A percentile compares a stretch with the other conserved stretches of the same genome.
These are phyloP conservation scores for Drosophila tropicalis DNA, from an alignment of 1,140 invertebrate species.

Conservation along the genomic window DNA sequence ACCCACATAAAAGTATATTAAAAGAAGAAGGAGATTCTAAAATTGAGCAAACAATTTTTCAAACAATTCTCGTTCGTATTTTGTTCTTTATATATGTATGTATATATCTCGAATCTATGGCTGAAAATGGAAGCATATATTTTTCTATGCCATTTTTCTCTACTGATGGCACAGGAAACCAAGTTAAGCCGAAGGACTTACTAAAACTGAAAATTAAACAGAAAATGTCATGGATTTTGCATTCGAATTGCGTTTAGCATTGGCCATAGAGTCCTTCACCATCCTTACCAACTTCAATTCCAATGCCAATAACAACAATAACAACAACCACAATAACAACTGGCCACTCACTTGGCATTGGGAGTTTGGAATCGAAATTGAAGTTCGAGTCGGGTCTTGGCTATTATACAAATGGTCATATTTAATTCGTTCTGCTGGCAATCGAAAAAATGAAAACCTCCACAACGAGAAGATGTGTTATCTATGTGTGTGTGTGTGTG, in stretches of 20 bases:
- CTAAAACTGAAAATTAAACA: conserved; percentile 70
- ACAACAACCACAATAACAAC: no score
- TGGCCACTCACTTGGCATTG: not conserved
- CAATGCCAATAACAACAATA: not conserved
- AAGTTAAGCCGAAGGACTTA: conserved; percentile 66
- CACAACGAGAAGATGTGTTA: conserved; percentile 33
- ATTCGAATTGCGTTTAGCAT: conserved; percentile 51
- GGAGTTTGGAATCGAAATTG: conserved; percentile 21
- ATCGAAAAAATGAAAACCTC: conserved; percentile 61
- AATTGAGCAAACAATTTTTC: no score
- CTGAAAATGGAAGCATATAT: no score
- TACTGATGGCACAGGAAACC: conserved; percentile 24
- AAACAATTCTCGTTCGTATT: no score
- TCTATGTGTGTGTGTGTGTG: conserved; percentile 26
- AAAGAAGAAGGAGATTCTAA: no score
- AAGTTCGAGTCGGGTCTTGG: conserved; percentile 34
- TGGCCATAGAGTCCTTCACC: not conserved
- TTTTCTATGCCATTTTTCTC: not conserved
- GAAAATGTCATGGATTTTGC: conserved; percentile 77
- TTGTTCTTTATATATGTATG: no score
- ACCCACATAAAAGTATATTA: no score
- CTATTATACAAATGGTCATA: conserved; percentile 82
- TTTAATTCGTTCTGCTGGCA: conserved; percentile 80
- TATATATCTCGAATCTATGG: no score
- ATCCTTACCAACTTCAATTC: not conserved